Evolutionary conservation across 2,888 invertebrate species (phyloP).

Genomic region (Colletes collaris): DNA sequence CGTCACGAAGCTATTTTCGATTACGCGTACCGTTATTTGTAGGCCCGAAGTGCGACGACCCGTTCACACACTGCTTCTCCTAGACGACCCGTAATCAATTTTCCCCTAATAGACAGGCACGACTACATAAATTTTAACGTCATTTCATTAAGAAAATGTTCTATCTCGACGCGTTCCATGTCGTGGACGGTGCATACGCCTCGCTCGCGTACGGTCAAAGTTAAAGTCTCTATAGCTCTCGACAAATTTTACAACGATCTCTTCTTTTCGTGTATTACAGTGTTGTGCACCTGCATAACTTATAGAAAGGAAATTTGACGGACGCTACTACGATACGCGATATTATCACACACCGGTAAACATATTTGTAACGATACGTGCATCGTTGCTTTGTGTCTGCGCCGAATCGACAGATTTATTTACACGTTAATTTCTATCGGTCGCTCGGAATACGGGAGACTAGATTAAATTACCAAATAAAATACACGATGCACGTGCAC

Average conservation of each 20-base stretch:
- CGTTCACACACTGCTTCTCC: background rate
- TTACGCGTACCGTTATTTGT: conserved; percentile 50
- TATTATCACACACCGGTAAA: conserved; percentile 2
- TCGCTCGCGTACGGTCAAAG: too few species aligned
- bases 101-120: too few species aligned
- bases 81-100: too few species aligned
- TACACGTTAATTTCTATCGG: conserved; percentile 46
- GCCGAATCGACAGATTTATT: conserved; percentile 36
- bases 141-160: too few species aligned
- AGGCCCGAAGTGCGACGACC: conserved; percentile 30
- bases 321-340: conserved; percentile 1
- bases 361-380: conserved; percentile 53
- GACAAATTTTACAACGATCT: too few species aligned
- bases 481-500: conserved; percentile 32
- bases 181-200: too few species aligned
- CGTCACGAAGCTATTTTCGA: conserved; percentile 59
- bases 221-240: too few species aligned
- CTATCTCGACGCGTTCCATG: too few species aligned
- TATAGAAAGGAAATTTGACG: background rate
- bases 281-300: too few species aligned
- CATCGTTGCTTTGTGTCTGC: background rate
- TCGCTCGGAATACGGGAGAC: conserved; percentile 10
- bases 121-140: too few species aligned
- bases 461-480: conserved; percentile 53
- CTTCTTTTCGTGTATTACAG: too few species aligned